A percentile compares a stretch with the other conserved stretches of the same genome.
Conservation (phyloP, 2,797 vertebrate genomes). For the Platyrinchus mystaceus region DNA sequence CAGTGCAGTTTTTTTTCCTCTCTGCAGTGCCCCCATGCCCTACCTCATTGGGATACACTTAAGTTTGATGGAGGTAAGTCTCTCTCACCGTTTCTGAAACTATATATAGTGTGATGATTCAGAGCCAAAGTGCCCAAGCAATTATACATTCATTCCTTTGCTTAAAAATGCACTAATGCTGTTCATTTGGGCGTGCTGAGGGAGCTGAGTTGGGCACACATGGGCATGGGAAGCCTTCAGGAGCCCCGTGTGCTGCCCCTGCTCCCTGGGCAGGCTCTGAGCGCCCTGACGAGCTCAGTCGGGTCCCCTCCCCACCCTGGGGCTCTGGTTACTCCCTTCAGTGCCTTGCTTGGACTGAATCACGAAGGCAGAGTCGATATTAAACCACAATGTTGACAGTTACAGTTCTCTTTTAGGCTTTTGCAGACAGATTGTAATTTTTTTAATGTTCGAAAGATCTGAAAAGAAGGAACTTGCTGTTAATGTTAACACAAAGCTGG, state of each 20-base stretch:
- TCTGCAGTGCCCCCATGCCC: slow-evolving; percentile 95
- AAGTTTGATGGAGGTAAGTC: slow-evolving; percentile 96
- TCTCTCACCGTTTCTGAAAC: not conserved
- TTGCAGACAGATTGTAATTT: slow-evolving; percentile 63
- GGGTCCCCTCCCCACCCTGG: not conserved
- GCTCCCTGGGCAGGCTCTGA: not conserved
- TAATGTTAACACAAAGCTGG: slow-evolving; percentile 67
- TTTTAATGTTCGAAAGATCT: slow-evolving; percentile 57
- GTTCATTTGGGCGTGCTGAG: not conserved
- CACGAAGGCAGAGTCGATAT: not conserved
- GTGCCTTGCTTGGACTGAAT: not conserved
- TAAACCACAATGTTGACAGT: slow-evolving; percentile 46
- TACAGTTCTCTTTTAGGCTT: slow-evolving; percentile 53
- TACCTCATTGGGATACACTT: slow-evolving; percentile 99
- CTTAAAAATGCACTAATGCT: not conserved
- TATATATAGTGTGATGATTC: not conserved
- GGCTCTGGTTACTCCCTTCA: not conserved
- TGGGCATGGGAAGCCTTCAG: no score
- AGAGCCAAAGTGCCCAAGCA: not conserved
- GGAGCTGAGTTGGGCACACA: not conserved
- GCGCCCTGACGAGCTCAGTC: not conserved
- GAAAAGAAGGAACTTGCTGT: slow-evolving; percentile 63
- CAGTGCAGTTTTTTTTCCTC: slow-evolving; percentile 54
- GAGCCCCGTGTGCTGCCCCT: not conserved
- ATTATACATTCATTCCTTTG: slow-evolving; percentile 16